Percentiles rank a stretch among this genome's conserved stretches.
phyloP scores from a whole-genome alignment of 2,797 vertebrate species.

The Melanotaenia maccullochi region DNA sequence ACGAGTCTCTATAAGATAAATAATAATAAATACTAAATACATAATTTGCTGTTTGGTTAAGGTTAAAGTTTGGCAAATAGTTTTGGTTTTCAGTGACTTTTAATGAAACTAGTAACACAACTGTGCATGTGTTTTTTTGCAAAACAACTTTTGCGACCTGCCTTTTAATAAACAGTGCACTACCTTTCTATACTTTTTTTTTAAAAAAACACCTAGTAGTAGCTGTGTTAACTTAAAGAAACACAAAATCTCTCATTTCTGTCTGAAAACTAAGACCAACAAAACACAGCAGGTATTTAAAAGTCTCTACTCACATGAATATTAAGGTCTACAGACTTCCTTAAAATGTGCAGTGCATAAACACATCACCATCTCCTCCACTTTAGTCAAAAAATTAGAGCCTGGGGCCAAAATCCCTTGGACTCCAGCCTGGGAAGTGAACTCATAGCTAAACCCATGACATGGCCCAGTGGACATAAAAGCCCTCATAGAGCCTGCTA shows the following conservation, averaged over 20 bases:
- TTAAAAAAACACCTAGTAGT: conserved; percentile 11
- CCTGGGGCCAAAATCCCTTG: conserved; percentile 67
- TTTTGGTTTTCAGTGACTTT: not conserved
- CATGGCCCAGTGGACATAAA: conserved; percentile 70
- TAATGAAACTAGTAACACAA: not conserved
- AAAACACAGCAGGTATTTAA: conserved; percentile 27
- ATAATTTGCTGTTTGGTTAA: not conserved
- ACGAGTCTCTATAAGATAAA: not conserved
- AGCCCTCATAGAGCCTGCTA: conserved; percentile 58
- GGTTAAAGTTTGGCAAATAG: not conserved
- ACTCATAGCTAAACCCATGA: conserved; percentile 74
- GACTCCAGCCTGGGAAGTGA: conserved; percentile 70
- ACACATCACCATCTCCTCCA: conserved; percentile 68
- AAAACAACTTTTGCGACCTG: conserved; percentile 37
- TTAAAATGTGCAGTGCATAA: conserved; percentile 58
- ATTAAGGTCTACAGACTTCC: conserved; percentile 39
- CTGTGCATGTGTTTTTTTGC: conserved; percentile 15
- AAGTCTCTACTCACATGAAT: conserved; percentile 32
- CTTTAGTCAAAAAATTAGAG: conserved; percentile 60
- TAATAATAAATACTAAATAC: not conserved
- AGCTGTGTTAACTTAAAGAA: conserved; percentile 11
- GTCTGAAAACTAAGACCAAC: conserved; percentile 31
- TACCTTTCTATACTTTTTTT: conserved; percentile 49
- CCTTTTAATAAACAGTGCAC: conserved; percentile 36
- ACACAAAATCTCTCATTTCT: not conserved